Evolutionary conservation across 2,113 vertebrate genomes (phyloP).

Genomic region (Pachycephala philippinensis): DNA sequence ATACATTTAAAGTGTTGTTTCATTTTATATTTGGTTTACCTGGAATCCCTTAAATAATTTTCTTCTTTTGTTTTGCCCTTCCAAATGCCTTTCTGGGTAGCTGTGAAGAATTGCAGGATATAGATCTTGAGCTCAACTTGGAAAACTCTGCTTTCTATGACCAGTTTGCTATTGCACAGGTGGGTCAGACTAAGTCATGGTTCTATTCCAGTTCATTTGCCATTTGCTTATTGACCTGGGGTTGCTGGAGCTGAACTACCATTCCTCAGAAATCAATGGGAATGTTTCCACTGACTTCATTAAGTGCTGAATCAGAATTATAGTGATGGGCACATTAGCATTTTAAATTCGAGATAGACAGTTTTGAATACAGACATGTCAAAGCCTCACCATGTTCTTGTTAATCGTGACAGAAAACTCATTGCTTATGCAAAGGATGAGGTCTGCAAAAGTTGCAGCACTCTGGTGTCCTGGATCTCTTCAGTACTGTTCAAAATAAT

Average conservation of each 20-base stretch:
- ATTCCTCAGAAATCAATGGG: not conserved
- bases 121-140: conserved; percentile 87
- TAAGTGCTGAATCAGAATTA: not conserved
- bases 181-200: conserved; percentile 32
- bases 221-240: not conserved
- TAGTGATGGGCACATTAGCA: not conserved
- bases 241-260: not conserved
- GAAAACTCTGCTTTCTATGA: conserved; percentile 96
- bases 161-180: conserved; percentile 95
- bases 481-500: not conserved
- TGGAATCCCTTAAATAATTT: not conserved
- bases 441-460: not conserved
- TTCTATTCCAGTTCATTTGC: not conserved
- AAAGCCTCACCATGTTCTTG: not conserved
- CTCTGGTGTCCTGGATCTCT: not conserved
- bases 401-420: not conserved
- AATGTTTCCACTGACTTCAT: conserved; percentile 2
- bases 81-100: conserved; percentile 62
- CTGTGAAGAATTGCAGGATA: conserved; percentile 90
- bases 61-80: not conserved
- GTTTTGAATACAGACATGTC: not conserved
- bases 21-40: not conserved
- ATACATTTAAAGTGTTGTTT: not conserved
- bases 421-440: not conserved
- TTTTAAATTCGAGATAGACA: not conserved